Percentiles rank a stretch among this genome's conserved stretches.
Evolutionary conservation across 1,140 invertebrate genomes (phyloP).

Genomic region (Marisa cornuarietis): DNA sequence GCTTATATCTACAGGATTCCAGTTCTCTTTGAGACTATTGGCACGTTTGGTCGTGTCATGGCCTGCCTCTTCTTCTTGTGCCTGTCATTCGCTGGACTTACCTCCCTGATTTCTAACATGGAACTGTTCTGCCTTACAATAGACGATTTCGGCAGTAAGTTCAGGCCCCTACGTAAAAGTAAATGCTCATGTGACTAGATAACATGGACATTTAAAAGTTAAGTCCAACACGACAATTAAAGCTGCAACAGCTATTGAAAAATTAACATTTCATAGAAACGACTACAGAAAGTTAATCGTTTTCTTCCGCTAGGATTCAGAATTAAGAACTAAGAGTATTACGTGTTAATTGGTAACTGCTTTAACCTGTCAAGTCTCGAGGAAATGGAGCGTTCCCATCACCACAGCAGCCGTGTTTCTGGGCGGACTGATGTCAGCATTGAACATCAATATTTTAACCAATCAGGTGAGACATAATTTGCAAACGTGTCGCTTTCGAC

Average conservation of each 20-base stretch:
- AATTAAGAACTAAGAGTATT: too few species aligned
- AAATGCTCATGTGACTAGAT: too few species aligned
- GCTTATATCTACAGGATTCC: slow-evolving; percentile 48
- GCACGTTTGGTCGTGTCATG: slow-evolving; percentile 47
- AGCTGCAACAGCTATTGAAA: too few species aligned
- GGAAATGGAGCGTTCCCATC: slow-evolving; percentile 44
- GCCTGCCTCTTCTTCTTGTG: slow-evolving; percentile 52
- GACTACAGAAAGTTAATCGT: too few species aligned
- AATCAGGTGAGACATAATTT: slow-evolving; percentile 43
- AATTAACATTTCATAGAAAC: too few species aligned
- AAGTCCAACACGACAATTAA: too few species aligned
- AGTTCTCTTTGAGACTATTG: slow-evolving; percentile 51
- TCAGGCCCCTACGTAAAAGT: too few species aligned
- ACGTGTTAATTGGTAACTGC: not conserved
- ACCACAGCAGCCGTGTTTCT: slow-evolving; percentile 43
- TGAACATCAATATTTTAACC: slow-evolving; percentile 50
- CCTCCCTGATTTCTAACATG: slow-evolving; percentile 54
- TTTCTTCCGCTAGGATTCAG: too few species aligned
- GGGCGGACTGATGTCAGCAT: slow-evolving; percentile 45
- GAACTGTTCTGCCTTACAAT: slow-evolving; percentile 50
- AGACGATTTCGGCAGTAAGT: slow-evolving; percentile 55
- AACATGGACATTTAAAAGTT: too few species aligned
- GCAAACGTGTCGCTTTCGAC: too few species aligned
- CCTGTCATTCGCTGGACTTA: slow-evolving; percentile 54
- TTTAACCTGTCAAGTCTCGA: slow-evolving; percentile 34